These are phyloP conservation scores for Chionis minor DNA, from an alignment of 2,113 vertebrate genomes.

Conservation along the genomic window DNA sequence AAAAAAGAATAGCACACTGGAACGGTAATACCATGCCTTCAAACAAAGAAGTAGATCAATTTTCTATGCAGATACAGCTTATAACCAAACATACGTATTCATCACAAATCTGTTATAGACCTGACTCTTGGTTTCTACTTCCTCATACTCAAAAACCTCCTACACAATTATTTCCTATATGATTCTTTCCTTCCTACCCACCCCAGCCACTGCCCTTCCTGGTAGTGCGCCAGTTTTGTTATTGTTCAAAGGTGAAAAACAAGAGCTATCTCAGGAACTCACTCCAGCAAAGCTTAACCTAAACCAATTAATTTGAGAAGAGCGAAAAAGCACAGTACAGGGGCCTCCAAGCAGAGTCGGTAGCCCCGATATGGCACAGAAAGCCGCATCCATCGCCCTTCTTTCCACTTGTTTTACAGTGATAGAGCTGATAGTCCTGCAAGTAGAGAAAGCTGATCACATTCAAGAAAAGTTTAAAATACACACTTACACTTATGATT, in stretches of 20 bases:
- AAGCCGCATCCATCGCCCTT: rapidly evolving
- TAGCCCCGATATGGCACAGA: rapidly evolving
- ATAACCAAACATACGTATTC: background rate
- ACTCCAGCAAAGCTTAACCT: background rate
- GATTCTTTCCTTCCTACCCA: slow-evolving; percentile 13
- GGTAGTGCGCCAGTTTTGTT: background rate
- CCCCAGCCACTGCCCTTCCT: slow-evolving; percentile 11
- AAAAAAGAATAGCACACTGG: background rate
- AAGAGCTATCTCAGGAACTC: background rate
- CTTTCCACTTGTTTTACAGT: background rate
- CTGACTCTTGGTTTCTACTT: background rate
- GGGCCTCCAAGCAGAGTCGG: background rate
- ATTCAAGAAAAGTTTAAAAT: background rate
- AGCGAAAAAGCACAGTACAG: background rate
- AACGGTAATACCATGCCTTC: background rate
- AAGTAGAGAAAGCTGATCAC: background rate
- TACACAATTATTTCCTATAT: slow-evolving; percentile 18
- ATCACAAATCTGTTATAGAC: background rate
- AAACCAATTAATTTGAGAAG: background rate
- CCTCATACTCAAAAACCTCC: background rate
- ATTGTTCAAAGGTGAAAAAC: slow-evolving; percentile 13
- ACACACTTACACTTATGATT: background rate
- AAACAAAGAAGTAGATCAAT: background rate
- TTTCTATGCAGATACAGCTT: background rate
- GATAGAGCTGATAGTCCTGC: background rate